These are phyloP conservation scores for Acleris cristana DNA, from an alignment of 2,888 invertebrate genomes.

Conservation along the genomic window DNA sequence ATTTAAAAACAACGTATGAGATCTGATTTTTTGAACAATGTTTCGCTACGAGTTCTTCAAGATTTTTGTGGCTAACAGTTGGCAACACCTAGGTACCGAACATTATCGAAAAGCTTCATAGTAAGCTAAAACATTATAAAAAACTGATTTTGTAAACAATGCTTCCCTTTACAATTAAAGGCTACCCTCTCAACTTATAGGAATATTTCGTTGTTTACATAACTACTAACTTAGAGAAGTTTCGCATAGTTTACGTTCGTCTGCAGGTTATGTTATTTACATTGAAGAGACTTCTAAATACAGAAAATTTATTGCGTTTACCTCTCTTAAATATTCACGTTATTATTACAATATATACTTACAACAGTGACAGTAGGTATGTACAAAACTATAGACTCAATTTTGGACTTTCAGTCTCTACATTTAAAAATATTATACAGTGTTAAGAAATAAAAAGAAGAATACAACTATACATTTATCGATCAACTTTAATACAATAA, in stretches of 20 bases:
- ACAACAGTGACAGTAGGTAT: slow-evolving; percentile 75
- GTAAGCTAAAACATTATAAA: neutral
- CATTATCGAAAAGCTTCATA: neutral
- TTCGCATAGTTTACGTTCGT: slow-evolving; percentile 51
- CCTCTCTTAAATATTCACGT: slow-evolving; percentile 74
- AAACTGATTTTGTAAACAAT: slow-evolving; percentile 2
- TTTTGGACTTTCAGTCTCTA: slow-evolving; percentile 84
- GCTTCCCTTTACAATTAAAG: slow-evolving; percentile 41
- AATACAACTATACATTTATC: slow-evolving; percentile 61
- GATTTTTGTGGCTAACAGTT: no score
- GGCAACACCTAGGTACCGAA: neutral
- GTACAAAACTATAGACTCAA: slow-evolving; percentile 83
- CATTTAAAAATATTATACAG: slow-evolving; percentile 71
- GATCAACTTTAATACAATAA: slow-evolving; percentile 61
- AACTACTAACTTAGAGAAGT: slow-evolving; percentile 50
- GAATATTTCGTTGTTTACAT: slow-evolving; percentile 58
- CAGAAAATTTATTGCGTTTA: slow-evolving; percentile 81
- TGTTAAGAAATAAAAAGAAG: slow-evolving; percentile 62
- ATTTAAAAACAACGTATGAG: neutral
- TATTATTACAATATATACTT: slow-evolving; percentile 78
- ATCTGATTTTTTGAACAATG: neutral
- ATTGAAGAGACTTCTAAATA: slow-evolving; percentile 71
- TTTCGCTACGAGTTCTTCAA: neutral
- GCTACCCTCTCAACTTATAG: slow-evolving; percentile 42
- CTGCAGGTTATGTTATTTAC: slow-evolving; percentile 68